phyloP scores from a whole-genome alignment of 2,797 vertebrate species.

The Hypotaenidia okinawae region DNA sequence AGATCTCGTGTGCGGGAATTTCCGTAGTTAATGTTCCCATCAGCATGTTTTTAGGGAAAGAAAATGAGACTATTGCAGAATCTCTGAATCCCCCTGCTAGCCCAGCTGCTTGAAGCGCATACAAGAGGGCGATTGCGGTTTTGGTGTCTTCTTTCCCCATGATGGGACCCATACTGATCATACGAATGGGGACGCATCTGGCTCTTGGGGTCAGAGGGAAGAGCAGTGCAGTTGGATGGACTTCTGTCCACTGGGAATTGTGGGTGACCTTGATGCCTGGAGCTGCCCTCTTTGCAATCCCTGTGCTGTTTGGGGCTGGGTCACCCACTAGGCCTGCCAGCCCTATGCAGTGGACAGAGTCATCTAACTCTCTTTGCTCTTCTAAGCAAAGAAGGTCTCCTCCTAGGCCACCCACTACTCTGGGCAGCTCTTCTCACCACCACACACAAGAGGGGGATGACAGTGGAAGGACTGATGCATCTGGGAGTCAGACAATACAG shows the following conservation, averaged over 20 bases:
- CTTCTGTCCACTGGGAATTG: neutral
- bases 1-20: neutral
- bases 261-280: neutral
- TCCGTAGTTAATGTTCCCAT: neutral
- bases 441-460: neutral
- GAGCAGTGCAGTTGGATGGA: neutral
- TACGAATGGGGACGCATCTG: accelerated
- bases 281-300: accelerated
- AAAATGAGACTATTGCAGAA: slow-evolving; percentile 30
- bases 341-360: accelerated
- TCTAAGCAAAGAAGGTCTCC: neutral
- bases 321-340: neutral
- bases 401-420: neutral
- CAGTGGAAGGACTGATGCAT: neutral
- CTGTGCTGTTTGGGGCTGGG: neutral
- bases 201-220: neutral
- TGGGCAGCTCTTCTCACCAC: neutral
- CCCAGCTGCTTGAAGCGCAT: neutral
- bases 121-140: neutral
- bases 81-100: slow-evolving; percentile 30
- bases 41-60: neutral
- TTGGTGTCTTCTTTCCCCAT: neutral
- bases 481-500: neutral
- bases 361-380: neutral
- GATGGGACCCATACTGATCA: neutral